Evolutionary conservation across 2,113 vertebrate genomes (phyloP).

Genomic region (Pandion haliaetus): DNA sequence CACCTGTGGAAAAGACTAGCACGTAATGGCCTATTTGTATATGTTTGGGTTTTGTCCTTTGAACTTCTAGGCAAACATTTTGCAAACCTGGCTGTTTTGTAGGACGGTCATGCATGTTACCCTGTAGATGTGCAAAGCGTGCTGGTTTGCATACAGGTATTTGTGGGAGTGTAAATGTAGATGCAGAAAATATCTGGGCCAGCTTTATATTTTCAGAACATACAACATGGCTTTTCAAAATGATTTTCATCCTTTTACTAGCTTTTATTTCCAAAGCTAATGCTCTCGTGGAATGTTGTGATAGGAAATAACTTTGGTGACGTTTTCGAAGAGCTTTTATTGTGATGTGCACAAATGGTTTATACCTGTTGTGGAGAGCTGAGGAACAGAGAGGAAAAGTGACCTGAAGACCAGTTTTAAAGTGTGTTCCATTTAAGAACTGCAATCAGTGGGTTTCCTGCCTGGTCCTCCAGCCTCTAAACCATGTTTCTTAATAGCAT

Average conservation of each 20-base stretch:
- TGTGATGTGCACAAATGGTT: background rate
- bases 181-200: background rate
- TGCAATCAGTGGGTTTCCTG: background rate
- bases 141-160: accelerated
- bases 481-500: background rate
- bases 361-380: background rate
- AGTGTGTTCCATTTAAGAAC: background rate
- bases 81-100: background rate
- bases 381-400: background rate
- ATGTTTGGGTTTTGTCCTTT: background rate
- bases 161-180: background rate
- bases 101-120: accelerated
- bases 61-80: background rate
- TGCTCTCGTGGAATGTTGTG: background rate
- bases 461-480: background rate
- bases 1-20: no score
- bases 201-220: background rate
- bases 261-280: background rate
- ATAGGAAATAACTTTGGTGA: background rate
- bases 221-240: background rate
- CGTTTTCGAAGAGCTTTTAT: background rate
- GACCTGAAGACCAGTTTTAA: background rate
- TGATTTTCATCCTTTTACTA: background rate
- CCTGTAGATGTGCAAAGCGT: background rate
- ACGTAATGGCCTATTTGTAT: accelerated